Evolutionary conservation across 2,888 invertebrate species (phyloP), one percentile per base, ranked within the genome.

Genomic region (Melipona beecheii): DNA sequence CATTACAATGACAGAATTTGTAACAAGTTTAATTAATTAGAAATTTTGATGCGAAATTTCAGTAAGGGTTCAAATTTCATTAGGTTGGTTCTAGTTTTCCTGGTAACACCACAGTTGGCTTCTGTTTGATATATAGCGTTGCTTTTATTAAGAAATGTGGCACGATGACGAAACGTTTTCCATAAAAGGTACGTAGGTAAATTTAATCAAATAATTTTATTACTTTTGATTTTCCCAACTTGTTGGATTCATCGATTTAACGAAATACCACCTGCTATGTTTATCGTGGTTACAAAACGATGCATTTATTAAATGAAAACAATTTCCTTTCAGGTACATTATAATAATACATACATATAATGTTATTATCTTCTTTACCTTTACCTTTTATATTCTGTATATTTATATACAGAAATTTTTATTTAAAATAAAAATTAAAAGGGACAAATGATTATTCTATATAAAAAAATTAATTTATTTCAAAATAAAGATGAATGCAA

Each of bases 11-110:
- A 64, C 31, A 15, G 66, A 66, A 49, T 66, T 66, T 49, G 17
- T 9, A 17, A 49, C n/a, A 49, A 24, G n/a, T 49, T 49, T 66
- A 66, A 66, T 66, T 66, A 49, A 66, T 66, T 66, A 66, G 66
- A 3, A 49, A 9, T 66, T 66, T 49, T 66, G 24, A n/a, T 9
- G 49, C 9, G n/a, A 66, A 66, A 64, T 64, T 60, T 64, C 62
- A 64, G 21, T 17, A 66, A 49, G 27, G 1, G 27, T 27, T 27
- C 27, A 27, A 66, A 66, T 66, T 66, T 17, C 43, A 66, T 66
- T 66, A 66, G 24, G 9, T 49, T 24, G 49, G 17, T 49, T 66
- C 24, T n/a, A 49, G 24, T 49, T 66, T 66, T 49, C 49, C 15
- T 49, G 24, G 36, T 66, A 17, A 43, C 49, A 49, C 66, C 66